A percentile compares a stretch with the other conserved stretches of the same genome.
These are phyloP conservation scores for Poeciliopsis gracilis DNA, from an alignment of 2,797 vertebrate genomes.

Conservation along the genomic window DNA sequence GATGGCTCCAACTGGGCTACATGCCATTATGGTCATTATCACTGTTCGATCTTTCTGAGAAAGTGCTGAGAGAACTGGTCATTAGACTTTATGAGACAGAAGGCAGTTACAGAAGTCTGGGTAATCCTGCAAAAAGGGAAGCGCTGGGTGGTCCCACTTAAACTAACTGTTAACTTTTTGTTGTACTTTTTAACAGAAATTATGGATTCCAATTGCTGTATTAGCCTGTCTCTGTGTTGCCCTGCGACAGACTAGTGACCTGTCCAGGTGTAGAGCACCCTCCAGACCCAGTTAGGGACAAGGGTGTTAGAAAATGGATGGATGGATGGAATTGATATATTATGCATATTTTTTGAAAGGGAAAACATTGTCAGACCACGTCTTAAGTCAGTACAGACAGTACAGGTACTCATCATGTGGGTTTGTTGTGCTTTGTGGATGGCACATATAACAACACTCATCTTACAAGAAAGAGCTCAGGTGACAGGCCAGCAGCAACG, in stretches of 20 bases:
- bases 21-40: slow-evolving; percentile 76
- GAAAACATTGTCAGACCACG: neutral
- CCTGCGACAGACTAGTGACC: too few species aligned
- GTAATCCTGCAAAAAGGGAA: slow-evolving; percentile 4
- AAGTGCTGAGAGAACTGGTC: slow-evolving; percentile 48
- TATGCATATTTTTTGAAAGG: neutral
- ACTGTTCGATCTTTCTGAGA: slow-evolving; percentile 51
- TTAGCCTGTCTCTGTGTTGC: neutral
- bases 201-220: neutral
- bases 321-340: neutral
- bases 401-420: neutral
- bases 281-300: too few species aligned
- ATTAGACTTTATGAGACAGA: slow-evolving; percentile 40
- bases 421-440: neutral
- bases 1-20: slow-evolving; percentile 59
- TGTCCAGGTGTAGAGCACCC: too few species aligned
- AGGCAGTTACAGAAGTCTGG: slow-evolving; percentile 19
- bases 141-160: neutral
- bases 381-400: neutral
- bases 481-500: slow-evolving; percentile 3
- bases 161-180: neutral
- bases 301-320: too few species aligned
- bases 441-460: slow-evolving; percentile 19
- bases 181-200: neutral
- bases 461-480: slow-evolving; percentile 35